A percentile compares a stretch with the other conserved stretches of the same genome.
These are phyloP conservation scores for Drosophila mayaguana DNA, from an alignment of 2,888 invertebrate genomes.

Conservation along the genomic window DNA sequence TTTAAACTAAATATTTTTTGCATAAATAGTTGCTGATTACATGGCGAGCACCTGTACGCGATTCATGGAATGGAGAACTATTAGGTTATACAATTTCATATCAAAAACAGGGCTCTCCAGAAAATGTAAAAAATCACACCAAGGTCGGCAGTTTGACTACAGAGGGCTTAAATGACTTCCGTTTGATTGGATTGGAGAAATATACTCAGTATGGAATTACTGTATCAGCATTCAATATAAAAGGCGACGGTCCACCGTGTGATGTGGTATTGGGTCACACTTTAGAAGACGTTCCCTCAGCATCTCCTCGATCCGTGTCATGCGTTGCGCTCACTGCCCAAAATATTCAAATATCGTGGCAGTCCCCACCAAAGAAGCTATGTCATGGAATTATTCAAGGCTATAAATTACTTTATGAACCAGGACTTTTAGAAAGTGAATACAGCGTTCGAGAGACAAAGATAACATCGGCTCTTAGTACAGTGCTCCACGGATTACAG, in stretches of 20 bases:
- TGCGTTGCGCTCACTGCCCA: constrained; percentile 90
- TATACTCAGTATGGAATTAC: constrained; percentile 92
- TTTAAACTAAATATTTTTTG: neutral
- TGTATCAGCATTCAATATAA: constrained; percentile 92
- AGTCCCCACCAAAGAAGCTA: constrained; percentile 88
- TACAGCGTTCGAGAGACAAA: constrained; percentile 86
- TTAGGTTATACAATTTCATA: constrained; percentile 89
- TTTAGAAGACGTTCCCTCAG: constrained; percentile 88
- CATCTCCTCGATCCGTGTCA: constrained; percentile 88
- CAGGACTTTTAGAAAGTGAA: constrained; percentile 83
- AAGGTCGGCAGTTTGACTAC: constrained; percentile 85
- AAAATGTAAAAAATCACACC: constrained; percentile 80
- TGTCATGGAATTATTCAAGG: constrained; percentile 90
- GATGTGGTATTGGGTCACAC: constrained; percentile 86
- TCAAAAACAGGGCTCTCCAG: constrained; percentile 85
- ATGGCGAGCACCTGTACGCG: constrained; percentile 91
- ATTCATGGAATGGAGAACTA: constrained; percentile 91
- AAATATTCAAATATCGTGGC: constrained; percentile 90
- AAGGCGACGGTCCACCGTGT: constrained; percentile 92
- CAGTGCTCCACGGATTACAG: constrained; percentile 87
- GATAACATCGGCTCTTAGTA: constrained; percentile 86
- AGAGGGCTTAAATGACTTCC: constrained; percentile 87
- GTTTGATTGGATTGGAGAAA: constrained; percentile 89
- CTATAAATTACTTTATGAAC: constrained; percentile 91
- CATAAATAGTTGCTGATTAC: constrained; percentile 87